These are phyloP conservation scores for Tuberolachnus salignus DNA, from an alignment of 2,888 invertebrate genomes.

Conservation along the genomic window DNA sequence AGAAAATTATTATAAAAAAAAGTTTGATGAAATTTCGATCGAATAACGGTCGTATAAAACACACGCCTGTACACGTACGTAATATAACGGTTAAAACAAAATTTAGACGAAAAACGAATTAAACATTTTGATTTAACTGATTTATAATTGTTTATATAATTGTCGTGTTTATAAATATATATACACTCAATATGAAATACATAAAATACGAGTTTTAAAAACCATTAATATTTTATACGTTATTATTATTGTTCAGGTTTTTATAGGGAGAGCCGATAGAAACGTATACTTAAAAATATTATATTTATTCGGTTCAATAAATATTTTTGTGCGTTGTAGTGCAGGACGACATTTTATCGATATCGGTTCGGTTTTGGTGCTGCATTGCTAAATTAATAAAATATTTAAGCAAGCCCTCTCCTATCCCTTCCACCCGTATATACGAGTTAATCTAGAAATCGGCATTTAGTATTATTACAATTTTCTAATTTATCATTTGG, in stretches of 20 bases:
- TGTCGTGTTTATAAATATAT: too few species aligned
- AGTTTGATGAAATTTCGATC: too few species aligned
- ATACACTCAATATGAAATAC: background rate
- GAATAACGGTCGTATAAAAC: too few species aligned
- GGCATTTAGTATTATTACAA: slow-evolving; percentile 28
- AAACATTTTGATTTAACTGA: too few species aligned
- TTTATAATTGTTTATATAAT: too few species aligned
- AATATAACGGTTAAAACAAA: too few species aligned
- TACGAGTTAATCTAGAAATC: slow-evolving; percentile 44
- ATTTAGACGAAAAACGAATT: too few species aligned
- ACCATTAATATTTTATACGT: background rate
- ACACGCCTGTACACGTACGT: too few species aligned
- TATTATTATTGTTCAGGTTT: background rate
- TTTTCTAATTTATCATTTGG: slow-evolving; percentile 42
- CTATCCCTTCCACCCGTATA: too few species aligned
- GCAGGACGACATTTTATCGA: background rate
- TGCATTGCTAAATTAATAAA: slow-evolving; percentile 21
- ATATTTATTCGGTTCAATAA: background rate
- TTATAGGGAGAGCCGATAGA: background rate
- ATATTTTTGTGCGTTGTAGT: background rate
- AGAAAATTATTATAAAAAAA: too few species aligned
- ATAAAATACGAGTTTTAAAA: background rate
- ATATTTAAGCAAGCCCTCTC: slow-evolving; percentile 19
- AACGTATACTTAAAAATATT: background rate
- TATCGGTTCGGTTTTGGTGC: slow-evolving; percentile 23